Evolutionary conservation across 2,888 invertebrate species (phyloP).

Genomic region (Caenorhabditis sinica): DNA sequence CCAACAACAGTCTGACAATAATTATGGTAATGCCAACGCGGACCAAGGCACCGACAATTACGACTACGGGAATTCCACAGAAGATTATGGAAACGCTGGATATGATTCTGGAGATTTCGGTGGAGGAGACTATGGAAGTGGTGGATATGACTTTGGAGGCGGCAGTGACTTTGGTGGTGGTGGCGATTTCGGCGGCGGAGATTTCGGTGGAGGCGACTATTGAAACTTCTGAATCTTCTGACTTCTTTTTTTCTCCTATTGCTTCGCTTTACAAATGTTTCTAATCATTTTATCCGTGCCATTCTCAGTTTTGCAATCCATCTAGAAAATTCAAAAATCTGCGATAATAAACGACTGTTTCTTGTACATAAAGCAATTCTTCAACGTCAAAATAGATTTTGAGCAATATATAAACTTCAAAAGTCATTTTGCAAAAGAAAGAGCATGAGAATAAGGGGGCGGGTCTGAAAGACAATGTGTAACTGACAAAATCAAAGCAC

Average conservation of each 20-base stretch:
- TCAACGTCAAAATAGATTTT: not conserved
- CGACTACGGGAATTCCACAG: slow-evolving; percentile 61
- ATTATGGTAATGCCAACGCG: slow-evolving; percentile 63
- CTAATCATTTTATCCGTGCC: slow-evolving; percentile 16
- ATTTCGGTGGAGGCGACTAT: slow-evolving; percentile 50
- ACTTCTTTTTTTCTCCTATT: not conserved
- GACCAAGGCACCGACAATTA: slow-evolving; percentile 46
- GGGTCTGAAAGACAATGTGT: too few species aligned
- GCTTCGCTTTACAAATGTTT: slow-evolving; percentile 32
- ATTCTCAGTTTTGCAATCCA: slow-evolving; percentile 31
- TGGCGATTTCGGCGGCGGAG: slow-evolving; percentile 58
- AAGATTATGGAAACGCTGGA: slow-evolving; percentile 64
- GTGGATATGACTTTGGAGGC: slow-evolving; percentile 59
- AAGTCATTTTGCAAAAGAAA: too few species aligned
- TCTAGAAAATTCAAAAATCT: slow-evolving; percentile 8
- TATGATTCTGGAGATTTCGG: slow-evolving; percentile 68
- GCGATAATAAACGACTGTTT: slow-evolving; percentile 29
- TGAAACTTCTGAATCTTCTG: not conserved
- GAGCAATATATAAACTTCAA: too few species aligned
- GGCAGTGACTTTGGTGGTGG: slow-evolving; percentile 59
- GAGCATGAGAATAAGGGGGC: too few species aligned
- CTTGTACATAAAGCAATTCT: not conserved
- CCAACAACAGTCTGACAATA: slow-evolving; percentile 51
- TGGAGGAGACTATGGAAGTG: slow-evolving; percentile 63
- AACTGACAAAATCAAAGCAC: too few species aligned